Evolutionary conservation across 2,113 vertebrate species (phyloP).

Genomic region (Paramormyrops kingsleyae): DNA sequence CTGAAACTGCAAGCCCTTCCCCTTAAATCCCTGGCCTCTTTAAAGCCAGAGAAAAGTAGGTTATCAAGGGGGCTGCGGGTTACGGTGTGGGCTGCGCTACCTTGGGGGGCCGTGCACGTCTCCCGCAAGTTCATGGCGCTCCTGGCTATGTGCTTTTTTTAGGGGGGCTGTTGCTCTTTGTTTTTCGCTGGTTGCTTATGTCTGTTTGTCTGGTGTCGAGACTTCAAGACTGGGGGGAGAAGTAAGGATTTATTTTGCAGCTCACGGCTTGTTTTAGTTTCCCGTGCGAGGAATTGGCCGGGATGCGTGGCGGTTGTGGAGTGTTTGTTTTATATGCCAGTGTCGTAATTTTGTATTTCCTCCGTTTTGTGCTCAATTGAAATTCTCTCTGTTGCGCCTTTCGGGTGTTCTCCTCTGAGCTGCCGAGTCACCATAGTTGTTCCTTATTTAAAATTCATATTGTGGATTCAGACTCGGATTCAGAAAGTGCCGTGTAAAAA

Average conservation of each 20-base stretch:
- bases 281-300: neutral
- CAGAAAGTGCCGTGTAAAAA: neutral
- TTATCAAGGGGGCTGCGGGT: constrained; percentile 37
- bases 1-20: constrained; percentile 37
- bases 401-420: neutral
- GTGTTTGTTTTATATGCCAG: neutral
- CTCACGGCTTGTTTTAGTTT: constrained; percentile 18
- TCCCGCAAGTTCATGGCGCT: constrained; percentile 11
- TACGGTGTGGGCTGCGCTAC: constrained; percentile 25
- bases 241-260: neutral
- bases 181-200: constrained; percentile 16
- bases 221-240: constrained; percentile 6
- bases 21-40: constrained; percentile 36
- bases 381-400: neutral
- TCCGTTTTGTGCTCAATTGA: neutral
- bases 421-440: neutral
- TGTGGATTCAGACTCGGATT: neutral
- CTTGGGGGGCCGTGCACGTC: constrained; percentile 25
- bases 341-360: neutral
- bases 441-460: neutral
- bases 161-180: constrained; percentile 10
- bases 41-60: constrained; percentile 25
- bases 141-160: constrained; percentile 13
- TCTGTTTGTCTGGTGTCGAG: constrained; percentile 21
- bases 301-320: neutral